A percentile compares a stretch with the other conserved stretches of the same genome.
Evolutionary conservation across 2,113 vertebrate species (phyloP).

Genomic region (Labeo catla): DNA sequence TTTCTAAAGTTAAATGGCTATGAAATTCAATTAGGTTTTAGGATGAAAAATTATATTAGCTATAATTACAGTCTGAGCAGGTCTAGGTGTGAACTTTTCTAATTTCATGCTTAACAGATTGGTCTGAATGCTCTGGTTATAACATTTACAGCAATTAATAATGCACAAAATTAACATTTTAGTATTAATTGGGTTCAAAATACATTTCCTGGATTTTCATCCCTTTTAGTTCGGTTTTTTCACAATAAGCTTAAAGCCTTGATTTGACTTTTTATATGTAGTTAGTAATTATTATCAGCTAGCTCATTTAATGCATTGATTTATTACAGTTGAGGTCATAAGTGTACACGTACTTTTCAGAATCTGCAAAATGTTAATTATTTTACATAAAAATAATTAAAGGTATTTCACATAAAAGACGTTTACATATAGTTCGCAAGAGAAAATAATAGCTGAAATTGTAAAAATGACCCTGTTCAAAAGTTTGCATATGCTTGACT

Average conservation of each 20-base stretch:
- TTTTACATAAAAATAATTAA: no score
- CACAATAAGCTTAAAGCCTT: background rate
- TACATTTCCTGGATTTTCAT: background rate
- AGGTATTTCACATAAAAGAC: no score
- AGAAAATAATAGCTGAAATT: no score
- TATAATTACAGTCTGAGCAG: slow-evolving; percentile 29
- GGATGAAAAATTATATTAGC: slow-evolving; percentile 24
- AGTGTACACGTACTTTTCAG: no score
- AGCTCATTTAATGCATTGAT: background rate
- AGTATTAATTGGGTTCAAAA: background rate
- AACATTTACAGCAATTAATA: slow-evolving; percentile 17
- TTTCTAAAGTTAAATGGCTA: slow-evolving; percentile 12
- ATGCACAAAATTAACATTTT: background rate
- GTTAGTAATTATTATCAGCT: background rate
- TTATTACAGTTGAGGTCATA: background rate
- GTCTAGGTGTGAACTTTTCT: slow-evolving; percentile 28
- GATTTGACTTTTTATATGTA: background rate
- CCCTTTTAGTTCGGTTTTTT: background rate
- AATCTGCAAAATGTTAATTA: no score
- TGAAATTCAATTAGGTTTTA: slow-evolving; percentile 41
- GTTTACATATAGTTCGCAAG: no score
- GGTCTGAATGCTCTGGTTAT: slow-evolving; percentile 17
- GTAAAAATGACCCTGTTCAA: no score
- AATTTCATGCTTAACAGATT: slow-evolving; percentile 43
- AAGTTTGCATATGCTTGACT: no score